Evolutionary conservation across 2,797 vertebrate species (phyloP).

Genomic region (Cossypha dichroa): DNA sequence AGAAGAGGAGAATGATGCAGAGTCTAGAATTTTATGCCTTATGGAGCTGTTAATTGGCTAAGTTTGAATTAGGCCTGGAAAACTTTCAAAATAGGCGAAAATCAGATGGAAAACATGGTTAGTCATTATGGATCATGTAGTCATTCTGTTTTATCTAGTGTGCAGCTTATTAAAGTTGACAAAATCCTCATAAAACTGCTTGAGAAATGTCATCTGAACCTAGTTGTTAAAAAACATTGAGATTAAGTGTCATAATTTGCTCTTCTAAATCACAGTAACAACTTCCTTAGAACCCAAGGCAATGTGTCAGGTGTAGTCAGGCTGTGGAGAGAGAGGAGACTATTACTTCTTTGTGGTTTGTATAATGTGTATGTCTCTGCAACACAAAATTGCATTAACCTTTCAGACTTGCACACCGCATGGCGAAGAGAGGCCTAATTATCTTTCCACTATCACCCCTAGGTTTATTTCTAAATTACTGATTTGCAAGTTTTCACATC

Average conservation of each 20-base stretch:
- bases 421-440: not conserved
- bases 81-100: not conserved
- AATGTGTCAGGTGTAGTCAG: not conserved
- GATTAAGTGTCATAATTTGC: not conserved
- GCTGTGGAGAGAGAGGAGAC: not conserved
- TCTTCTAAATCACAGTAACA: slow-evolving; percentile 18
- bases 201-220: slow-evolving; percentile 31
- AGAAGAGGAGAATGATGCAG: not conserved
- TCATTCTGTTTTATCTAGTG: not conserved
- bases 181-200: not conserved
- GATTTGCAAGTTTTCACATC: not conserved
- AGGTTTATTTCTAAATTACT: not conserved
- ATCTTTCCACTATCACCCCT: not conserved
- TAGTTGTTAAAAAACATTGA: not conserved
- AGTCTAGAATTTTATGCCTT: not conserved
- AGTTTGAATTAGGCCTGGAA: not conserved
- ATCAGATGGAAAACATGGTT: not conserved
- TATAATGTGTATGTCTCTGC: not conserved
- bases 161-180: slow-evolving; percentile 7
- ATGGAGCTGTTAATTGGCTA: not conserved
- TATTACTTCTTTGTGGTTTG: not conserved
- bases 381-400: not conserved
- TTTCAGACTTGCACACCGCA: not conserved
- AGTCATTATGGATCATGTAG: not conserved
- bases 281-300: not conserved